Evolutionary conservation across 2,797 vertebrate species (phyloP), one percentile per base, ranked within the genome.

Genomic region (Lepus oiostolus): DNA sequence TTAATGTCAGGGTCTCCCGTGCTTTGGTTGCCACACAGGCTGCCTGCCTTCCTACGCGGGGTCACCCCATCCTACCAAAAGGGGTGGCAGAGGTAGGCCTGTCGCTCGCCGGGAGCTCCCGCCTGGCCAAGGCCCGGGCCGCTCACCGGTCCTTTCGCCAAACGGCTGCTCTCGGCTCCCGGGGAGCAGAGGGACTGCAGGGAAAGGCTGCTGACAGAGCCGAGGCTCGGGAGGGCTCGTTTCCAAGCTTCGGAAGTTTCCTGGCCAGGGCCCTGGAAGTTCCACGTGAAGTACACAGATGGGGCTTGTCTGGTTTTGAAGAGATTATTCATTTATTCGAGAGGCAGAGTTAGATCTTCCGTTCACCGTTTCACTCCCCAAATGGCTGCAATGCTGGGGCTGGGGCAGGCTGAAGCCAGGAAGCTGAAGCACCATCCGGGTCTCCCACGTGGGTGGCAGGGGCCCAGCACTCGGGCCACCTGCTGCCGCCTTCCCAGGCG

Each of bases 31-130:
- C 11, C 32, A 3, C 2, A 7, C 0, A 42, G 42, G 38, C 72
- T n/a, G 50, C 70, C 9, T 0, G 68, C 14, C 63, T 74, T 68
- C 50, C n/a, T 47, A n/a, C 85, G 85, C 30, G 19, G 65, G 63
- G 52, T 70, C 26, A 21, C 5, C 68, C 85, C 6, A 0, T 60
- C 63, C 84, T 47, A 77, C 74, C 19, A 68, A 16, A 50, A 26
- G 5, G 12, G 54, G 4, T 8, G 1, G 12, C 67, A 52, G 35
- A 65, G 0, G 0, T 2, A 38, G 58, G 35, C 42, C 1, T 22
- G 30, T 35, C 3, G 0, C 19, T 38, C 72, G 58, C 62, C 7
- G 13, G 71, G 3, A 32, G 67, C 47, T 52, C 54, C 63, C 77
- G 52, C 32, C 17, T 1, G 42, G 28, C 2, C 65, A 28, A 74